Conservation (phyloP, 2,113 vertebrate species). For the Athene noctua region DNA sequence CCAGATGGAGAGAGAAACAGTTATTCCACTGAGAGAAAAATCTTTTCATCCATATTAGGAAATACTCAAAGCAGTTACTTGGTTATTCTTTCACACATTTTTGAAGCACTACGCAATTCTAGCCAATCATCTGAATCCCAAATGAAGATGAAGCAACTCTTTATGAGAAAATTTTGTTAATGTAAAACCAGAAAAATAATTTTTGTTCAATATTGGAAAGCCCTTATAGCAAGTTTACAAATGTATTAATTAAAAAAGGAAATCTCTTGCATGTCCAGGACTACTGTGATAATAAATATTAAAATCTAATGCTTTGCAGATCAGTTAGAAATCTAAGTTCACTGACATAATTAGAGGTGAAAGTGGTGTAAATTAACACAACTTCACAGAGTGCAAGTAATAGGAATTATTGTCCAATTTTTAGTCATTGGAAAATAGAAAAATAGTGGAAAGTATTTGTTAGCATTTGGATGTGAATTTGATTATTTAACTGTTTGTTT, state of each 20-base stretch:
- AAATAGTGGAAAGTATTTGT: background rate
- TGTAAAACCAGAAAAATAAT: background rate
- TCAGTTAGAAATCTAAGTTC: background rate
- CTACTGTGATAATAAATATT: background rate
- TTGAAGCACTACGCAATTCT: background rate
- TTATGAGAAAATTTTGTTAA: background rate
- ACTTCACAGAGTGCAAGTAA: background rate
- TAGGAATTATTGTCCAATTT: background rate
- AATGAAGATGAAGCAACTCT: background rate
- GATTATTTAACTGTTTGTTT: background rate
- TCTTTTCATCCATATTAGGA: background rate
- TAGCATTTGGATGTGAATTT: background rate
- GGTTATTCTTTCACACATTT: background rate
- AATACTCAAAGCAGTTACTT: background rate
- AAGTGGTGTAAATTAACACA: background rate
- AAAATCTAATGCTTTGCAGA: background rate
- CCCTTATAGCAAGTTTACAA: background rate
- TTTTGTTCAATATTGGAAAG: background rate
- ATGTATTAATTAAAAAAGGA: background rate
- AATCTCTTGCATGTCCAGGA: background rate
- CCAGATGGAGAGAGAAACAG: background rate
- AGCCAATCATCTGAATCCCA: background rate
- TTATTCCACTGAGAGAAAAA: background rate
- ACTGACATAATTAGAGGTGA: background rate
- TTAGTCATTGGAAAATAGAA: background rate